phyloP scores from a whole-genome alignment of 2,888 invertebrate species.

The Notocelia uddmanniana region DNA sequence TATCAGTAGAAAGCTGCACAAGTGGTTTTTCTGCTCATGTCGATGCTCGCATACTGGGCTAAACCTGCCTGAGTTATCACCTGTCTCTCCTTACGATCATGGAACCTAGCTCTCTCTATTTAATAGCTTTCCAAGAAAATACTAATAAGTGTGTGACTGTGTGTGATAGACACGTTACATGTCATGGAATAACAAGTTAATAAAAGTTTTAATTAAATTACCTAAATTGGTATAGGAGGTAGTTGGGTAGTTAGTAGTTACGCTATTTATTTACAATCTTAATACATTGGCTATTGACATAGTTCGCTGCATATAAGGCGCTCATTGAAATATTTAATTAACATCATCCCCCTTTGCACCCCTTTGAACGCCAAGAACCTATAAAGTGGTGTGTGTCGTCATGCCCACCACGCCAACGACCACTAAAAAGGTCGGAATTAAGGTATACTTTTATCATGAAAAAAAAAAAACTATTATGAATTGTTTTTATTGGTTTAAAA shows the following conservation, averaged over 20 bases:
- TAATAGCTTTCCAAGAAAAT: slow-evolving; percentile 64
- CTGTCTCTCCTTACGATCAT: slow-evolving; percentile 66
- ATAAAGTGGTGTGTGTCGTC: too few species aligned
- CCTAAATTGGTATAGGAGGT: background rate
- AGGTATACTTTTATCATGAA: too few species aligned
- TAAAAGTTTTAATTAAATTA: background rate
- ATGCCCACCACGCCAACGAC: too few species aligned
- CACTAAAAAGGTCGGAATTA: too few species aligned
- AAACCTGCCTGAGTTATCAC: slow-evolving; percentile 69
- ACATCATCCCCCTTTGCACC: too few species aligned
- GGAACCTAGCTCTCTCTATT: slow-evolving; percentile 72
- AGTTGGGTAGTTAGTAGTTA: too few species aligned
- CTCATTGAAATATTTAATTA: too few species aligned
- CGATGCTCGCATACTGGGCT: slow-evolving; percentile 51
- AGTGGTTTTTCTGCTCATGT: slow-evolving; percentile 68
- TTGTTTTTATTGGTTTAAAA: too few species aligned
- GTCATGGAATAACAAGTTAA: background rate
- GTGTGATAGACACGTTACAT: slow-evolving; percentile 9
- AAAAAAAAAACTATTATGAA: too few species aligned
- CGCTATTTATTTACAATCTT: background rate
- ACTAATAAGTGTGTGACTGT: slow-evolving; percentile 13
- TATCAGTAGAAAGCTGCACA: slow-evolving; percentile 73
- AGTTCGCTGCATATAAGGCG: too few species aligned
- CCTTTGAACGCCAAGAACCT: too few species aligned
- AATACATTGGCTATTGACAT: background rate